Conservation (phyloP, 2,888 invertebrate species). For the Epicampocera succincta region DNA sequence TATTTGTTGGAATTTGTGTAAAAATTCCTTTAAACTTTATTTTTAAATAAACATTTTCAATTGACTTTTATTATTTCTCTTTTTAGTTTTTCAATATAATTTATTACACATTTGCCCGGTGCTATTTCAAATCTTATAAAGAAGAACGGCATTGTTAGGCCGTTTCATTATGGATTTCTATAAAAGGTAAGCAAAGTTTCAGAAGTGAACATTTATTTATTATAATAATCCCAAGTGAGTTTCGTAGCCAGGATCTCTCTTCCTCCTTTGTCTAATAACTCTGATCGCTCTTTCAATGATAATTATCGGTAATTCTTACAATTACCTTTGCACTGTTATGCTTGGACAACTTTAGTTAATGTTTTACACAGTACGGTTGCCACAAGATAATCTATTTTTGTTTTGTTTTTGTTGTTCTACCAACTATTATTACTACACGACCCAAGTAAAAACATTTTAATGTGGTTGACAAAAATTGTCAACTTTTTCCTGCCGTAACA, state of each 20-base stretch:
- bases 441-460: slow-evolving; percentile 40
- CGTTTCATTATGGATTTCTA: slow-evolving; percentile 78
- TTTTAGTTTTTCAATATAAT: slow-evolving; percentile 68
- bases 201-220: background rate
- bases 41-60: background rate
- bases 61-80: slow-evolving; percentile 41
- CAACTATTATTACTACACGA: slow-evolving; percentile 14
- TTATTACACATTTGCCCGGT: slow-evolving; percentile 40
- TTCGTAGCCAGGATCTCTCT: slow-evolving; percentile 12
- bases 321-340: slow-evolving; percentile 60
- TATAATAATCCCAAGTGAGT: slow-evolving; percentile 6
- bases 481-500: slow-evolving; percentile 28
- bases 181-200: slow-evolving; percentile 73
- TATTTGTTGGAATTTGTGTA: background rate
- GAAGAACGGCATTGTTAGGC: slow-evolving; percentile 73
- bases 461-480: slow-evolving; percentile 64
- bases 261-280: slow-evolving; percentile 4
- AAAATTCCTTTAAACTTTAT: background rate
- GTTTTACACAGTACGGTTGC: slow-evolving; percentile 37
- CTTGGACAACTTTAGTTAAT: slow-evolving; percentile 58
- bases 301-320: slow-evolving; percentile 64
- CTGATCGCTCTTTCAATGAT: slow-evolving; percentile 40
- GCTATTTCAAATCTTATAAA: slow-evolving; percentile 22
- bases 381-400: slow-evolving; percentile 66
- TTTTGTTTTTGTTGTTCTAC: slow-evolving; percentile 23